Percentiles rank a stretch among this genome's conserved stretches.
phyloP scores from a whole-genome alignment of 2,797 vertebrate genomes.

The Remorina albescens region DNA sequence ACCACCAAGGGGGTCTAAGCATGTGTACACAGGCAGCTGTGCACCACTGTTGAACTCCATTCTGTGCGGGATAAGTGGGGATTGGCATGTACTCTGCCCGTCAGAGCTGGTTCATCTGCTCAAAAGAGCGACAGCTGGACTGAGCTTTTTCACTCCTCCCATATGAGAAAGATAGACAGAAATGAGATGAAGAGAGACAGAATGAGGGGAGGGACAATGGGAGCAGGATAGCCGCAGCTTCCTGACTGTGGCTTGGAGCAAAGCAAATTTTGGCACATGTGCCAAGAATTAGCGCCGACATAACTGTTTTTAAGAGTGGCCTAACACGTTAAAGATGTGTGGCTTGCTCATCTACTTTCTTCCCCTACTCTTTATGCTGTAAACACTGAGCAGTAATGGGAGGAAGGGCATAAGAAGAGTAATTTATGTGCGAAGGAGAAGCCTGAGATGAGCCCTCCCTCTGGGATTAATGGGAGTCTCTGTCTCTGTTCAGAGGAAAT shows the following conservation, averaged over 20 bases:
- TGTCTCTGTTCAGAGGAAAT: slow-evolving; percentile 85
- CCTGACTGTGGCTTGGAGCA: slow-evolving; percentile 64
- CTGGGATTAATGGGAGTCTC: slow-evolving; percentile 84
- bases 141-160: slow-evolving; percentile 67
- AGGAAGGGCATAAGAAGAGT: slow-evolving; percentile 80
- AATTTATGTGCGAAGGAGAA: slow-evolving; percentile 84
- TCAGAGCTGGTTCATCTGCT: slow-evolving; percentile 78
- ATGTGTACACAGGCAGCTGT: slow-evolving; percentile 71
- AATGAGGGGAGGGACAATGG: slow-evolving; percentile 44
- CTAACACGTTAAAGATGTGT: slow-evolving; percentile 83
- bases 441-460: slow-evolving; percentile 81
- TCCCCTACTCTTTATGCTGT: slow-evolving; percentile 65
- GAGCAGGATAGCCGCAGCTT: slow-evolving; percentile 54
- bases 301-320: slow-evolving; percentile 77
- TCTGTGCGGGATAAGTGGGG: slow-evolving; percentile 75
- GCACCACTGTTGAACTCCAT: slow-evolving; percentile 69
- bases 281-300: slow-evolving; percentile 76
- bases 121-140: slow-evolving; percentile 80
- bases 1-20: slow-evolving; percentile 70
- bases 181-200: slow-evolving; percentile 53
- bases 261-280: slow-evolving; percentile 85
- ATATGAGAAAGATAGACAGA: slow-evolving; percentile 52
- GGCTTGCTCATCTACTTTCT: slow-evolving; percentile 62
- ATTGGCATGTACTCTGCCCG: slow-evolving; percentile 75
- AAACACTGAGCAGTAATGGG: slow-evolving; percentile 78